A percentile compares a stretch with the other conserved stretches of the same genome.
These are phyloP conservation scores for Meliscaeva auricollis DNA, from an alignment of 2,888 invertebrate species.

Conservation along the genomic window DNA sequence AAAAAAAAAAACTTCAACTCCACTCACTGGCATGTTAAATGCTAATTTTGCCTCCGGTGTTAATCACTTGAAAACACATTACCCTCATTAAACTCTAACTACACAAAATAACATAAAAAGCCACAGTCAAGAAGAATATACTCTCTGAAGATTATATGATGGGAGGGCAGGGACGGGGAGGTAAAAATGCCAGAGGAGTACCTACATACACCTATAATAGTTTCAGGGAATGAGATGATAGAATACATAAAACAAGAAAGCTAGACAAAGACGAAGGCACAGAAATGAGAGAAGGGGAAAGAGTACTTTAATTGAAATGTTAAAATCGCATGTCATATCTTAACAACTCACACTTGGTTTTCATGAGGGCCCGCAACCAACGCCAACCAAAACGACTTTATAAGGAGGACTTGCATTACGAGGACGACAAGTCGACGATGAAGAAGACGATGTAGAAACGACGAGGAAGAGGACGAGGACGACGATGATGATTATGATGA, in stretches of 20 bases:
- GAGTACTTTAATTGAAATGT: constrained; percentile 74
- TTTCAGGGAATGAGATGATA: constrained; percentile 18
- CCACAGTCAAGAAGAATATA: constrained; percentile 39
- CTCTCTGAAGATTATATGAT: constrained; percentile 23
- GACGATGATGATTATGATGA: constrained; percentile 70
- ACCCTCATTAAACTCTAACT: constrained; percentile 75
- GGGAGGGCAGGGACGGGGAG: background rate
- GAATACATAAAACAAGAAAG: constrained; percentile 40
- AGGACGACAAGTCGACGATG: constrained; percentile 28
- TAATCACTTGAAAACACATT: constrained; percentile 76
- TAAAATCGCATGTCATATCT: constrained; percentile 76
- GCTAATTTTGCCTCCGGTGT: constrained; percentile 76
- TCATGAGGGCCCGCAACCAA: constrained; percentile 31
- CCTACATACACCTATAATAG: background rate
- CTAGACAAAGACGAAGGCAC: background rate
- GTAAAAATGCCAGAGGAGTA: too few species aligned
- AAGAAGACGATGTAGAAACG: background rate
- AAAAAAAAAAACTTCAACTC: constrained; percentile 23
- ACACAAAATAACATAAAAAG: constrained; percentile 70
- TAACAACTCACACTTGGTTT: constrained; percentile 74
- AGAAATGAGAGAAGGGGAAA: background rate
- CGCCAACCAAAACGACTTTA: background rate
- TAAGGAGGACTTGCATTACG: background rate
- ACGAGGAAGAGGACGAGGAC: constrained; percentile 13
- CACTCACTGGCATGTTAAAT: constrained; percentile 73